Conservation (phyloP, 2,888 invertebrate genomes). For the Drosophila leonis region DNA sequence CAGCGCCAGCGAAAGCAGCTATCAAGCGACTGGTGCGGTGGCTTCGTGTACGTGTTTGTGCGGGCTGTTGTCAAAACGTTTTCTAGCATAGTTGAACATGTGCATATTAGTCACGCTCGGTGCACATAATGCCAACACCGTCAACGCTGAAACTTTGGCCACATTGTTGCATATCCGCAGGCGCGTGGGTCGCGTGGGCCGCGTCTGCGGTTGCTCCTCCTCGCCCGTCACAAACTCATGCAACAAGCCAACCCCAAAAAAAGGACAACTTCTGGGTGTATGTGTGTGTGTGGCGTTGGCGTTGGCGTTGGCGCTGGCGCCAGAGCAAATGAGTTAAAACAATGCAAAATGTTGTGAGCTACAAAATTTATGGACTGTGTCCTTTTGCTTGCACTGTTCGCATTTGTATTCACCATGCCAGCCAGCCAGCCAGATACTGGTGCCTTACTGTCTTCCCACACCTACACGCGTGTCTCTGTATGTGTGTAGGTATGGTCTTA, state of each 20-base stretch:
- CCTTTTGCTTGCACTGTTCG: slow-evolving; percentile 55
- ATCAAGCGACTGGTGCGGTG: too few species aligned
- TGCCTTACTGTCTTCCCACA: slow-evolving; percentile 11
- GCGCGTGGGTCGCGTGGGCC: slow-evolving; percentile 53
- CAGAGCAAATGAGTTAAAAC: slow-evolving; percentile 69
- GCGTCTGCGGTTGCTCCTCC: slow-evolving; percentile 42
- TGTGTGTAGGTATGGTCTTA: slow-evolving; percentile 24
- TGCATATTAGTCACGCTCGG: slow-evolving; percentile 76
- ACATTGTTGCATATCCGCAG: slow-evolving; percentile 75
- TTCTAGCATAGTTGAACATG: slow-evolving; percentile 75
- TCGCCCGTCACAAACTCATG: slow-evolving; percentile 1
- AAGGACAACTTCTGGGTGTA: neutral
- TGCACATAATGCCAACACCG: slow-evolving; percentile 62
- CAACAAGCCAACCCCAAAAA: neutral
- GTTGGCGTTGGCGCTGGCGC: slow-evolving; percentile 14
- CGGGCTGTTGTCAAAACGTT: slow-evolving; percentile 63
- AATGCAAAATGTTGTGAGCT: slow-evolving; percentile 63
- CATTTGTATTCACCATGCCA: slow-evolving; percentile 62
- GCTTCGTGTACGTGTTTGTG: neutral
- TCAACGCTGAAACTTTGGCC: slow-evolving; percentile 59
- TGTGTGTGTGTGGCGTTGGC: neutral
- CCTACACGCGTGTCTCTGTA: slow-evolving; percentile 5
- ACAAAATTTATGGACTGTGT: slow-evolving; percentile 74
- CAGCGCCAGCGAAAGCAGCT: slow-evolving; percentile 1
- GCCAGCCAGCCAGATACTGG: slow-evolving; percentile 32